Evolutionary conservation across 1,140 invertebrate genomes (phyloP).

Genomic region (Mylabris phalerata): DNA sequence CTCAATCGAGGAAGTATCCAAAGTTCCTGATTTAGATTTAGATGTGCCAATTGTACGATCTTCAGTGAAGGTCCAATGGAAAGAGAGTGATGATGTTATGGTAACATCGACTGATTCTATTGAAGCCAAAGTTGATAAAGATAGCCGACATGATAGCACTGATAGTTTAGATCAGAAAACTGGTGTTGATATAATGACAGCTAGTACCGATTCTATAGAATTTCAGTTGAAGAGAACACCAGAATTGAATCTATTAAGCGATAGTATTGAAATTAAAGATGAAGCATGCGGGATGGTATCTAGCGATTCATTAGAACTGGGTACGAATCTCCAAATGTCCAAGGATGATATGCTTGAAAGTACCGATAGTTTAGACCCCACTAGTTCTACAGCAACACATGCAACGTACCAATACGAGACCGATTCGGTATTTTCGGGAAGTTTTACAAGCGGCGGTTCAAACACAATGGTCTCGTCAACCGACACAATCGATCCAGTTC

Average conservation of each 20-base stretch:
- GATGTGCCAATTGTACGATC: slow-evolving; percentile 40
- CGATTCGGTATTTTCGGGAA: slow-evolving; percentile 74
- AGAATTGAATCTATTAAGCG: slow-evolving; percentile 41
- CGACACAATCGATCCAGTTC: slow-evolving; percentile 53
- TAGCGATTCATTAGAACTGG: slow-evolving; percentile 47
- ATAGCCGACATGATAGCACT: slow-evolving; percentile 47
- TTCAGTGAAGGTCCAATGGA: slow-evolving; percentile 34
- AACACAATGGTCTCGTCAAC: slow-evolving; percentile 67
- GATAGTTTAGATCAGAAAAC: slow-evolving; percentile 53
- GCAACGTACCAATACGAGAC: slow-evolving; percentile 78
- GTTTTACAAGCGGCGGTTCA: slow-evolving; percentile 69
- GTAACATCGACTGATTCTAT: slow-evolving; percentile 57
- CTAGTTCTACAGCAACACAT: slow-evolving; percentile 69
- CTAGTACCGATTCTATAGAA: slow-evolving; percentile 59
- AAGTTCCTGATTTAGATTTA: slow-evolving; percentile 45
- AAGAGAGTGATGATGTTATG: slow-evolving; percentile 46
- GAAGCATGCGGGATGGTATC: slow-evolving; percentile 40
- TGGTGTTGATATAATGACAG: slow-evolving; percentile 49
- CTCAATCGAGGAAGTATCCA: slow-evolving; percentile 46
- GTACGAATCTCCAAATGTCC: slow-evolving; percentile 22
- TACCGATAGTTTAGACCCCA: slow-evolving; percentile 60
- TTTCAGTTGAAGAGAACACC: slow-evolving; percentile 39
- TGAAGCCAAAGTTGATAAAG: slow-evolving; percentile 45
- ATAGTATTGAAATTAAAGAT: slow-evolving; percentile 46
- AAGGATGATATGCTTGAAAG: slow-evolving; percentile 45